These are phyloP conservation scores for Eulithis prunata DNA, from an alignment of 2,888 invertebrate species.

Conservation along the genomic window DNA sequence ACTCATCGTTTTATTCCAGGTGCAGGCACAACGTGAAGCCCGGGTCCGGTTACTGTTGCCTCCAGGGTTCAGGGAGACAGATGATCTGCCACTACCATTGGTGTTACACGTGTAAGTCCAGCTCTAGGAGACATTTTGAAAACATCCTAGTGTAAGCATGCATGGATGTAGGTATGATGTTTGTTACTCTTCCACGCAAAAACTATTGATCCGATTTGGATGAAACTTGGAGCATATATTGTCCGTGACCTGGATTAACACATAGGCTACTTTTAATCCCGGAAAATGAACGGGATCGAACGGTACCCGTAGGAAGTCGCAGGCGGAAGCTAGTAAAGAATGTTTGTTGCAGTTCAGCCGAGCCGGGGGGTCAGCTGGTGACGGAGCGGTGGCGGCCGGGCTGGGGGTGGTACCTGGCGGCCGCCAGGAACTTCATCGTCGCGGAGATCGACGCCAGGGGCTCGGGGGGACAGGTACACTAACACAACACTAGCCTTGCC, in stretches of 20 bases:
- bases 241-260: too few species aligned
- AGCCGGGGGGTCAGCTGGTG: constrained; percentile 93
- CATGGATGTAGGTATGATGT: too few species aligned
- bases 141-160: too few species aligned
- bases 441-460: constrained; percentile 96
- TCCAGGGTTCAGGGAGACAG: constrained; percentile 92
- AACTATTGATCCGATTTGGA: too few species aligned
- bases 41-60: constrained; percentile 91
- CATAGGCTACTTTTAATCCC: too few species aligned
- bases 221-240: too few species aligned
- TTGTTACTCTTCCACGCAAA: too few species aligned
- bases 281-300: too few species aligned
- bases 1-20: constrained; percentile 56
- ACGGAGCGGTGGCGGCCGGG: constrained; percentile 91
- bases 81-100: constrained; percentile 91
- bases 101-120: constrained; percentile 92
- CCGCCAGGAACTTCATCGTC: constrained; percentile 92
- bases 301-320: too few species aligned
- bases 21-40: constrained; percentile 78
- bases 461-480: constrained; percentile 86
- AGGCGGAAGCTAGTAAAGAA: not conserved
- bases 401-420: constrained; percentile 94
- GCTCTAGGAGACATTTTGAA: too few species aligned
- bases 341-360: constrained; percentile 58
- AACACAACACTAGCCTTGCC: not conserved